Base-by-base conservation (phyloP, 2,888 invertebrate species). In the Synanthedon tipuliformis region DNA sequence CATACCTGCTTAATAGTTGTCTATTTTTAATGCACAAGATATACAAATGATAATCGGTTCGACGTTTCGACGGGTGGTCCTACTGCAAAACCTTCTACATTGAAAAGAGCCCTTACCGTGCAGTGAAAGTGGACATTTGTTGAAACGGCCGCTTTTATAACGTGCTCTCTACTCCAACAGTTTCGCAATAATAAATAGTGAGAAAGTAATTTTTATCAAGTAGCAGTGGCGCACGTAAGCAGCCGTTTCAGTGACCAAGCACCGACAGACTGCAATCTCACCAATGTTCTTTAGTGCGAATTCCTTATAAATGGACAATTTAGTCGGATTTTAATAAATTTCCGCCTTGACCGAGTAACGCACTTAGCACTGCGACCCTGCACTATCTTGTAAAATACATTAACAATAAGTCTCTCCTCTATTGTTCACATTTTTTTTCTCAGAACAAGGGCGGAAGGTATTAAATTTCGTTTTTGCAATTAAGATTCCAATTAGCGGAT, bases 361-460 rank as follows among this genome's bases (percentile, higher is more conserved):
- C 53, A 50, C 34, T 34, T 34, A 34, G 34, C 34, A 34, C 51
- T 12, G 54, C 62, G 72, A 68, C 76, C 75, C 68, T 70, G 75
- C 70, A 66, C 65, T 66, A 65, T 64, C 67, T 66, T 56, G 58
- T 61, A 63, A 64, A 65, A 34, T 60, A 70, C 60, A 65, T 68
- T 56, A 54, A 67, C 64, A 66, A 70, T 67, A 68, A 68, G 55
- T 55, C 60, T 61, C 63, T 64, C 59, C 59, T 63, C 69, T 67
- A 78, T 79, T 78, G 73, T 75, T 75, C 54, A 59, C 55, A 61
- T 64, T 70, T 69, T 49, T 23, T 61, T 72, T 71, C 67, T 62
- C 68, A 68, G 63, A 66, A 60, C 67, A 69, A 71, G 69, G 67
- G 65, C 73, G 76, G 76, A 76, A 75, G 71, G 66, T 66, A 65